phyloP scores from a whole-genome alignment of 2,113 vertebrate genomes.

The Leucosticte australis region DNA sequence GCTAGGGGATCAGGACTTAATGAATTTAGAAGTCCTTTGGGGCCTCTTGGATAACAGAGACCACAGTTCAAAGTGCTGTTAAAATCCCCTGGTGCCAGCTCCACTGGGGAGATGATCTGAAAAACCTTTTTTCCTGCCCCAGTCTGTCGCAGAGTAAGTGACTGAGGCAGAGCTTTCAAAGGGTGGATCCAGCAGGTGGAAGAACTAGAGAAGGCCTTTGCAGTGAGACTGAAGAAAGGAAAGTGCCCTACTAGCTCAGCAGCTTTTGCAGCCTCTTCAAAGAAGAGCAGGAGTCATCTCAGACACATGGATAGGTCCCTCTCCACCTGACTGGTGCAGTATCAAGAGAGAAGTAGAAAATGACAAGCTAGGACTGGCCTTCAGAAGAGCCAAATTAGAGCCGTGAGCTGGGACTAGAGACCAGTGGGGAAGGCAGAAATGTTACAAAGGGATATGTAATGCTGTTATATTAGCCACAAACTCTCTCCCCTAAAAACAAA shows the following conservation, averaged over 20 bases:
- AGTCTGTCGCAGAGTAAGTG: background rate
- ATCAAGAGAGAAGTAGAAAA: background rate
- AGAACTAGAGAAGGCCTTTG: constrained; percentile 4
- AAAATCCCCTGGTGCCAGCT: background rate
- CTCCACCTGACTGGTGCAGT: background rate
- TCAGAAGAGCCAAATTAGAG: background rate
- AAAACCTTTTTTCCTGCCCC: background rate
- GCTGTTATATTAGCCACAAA: background rate
- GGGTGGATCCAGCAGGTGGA: background rate
- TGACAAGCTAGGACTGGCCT: background rate
- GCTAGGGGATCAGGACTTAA: background rate
- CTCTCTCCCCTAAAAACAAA: background rate
- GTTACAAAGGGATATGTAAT: background rate
- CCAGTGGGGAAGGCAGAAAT: background rate
- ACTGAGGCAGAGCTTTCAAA: constrained; percentile 35
- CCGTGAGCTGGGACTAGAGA: fast-evolving
- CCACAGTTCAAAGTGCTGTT: background rate
- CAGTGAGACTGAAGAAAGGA: background rate
- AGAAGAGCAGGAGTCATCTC: background rate
- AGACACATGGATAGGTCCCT: background rate
- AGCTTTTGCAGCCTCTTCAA: constrained; percentile 11
- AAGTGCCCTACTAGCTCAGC: background rate
- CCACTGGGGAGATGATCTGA: background rate
- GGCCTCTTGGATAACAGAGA: background rate
- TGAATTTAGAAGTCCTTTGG: background rate